Evolutionary conservation across 1,140 invertebrate species (phyloP).

Genomic region (Cyphomyrmex costatus): DNA sequence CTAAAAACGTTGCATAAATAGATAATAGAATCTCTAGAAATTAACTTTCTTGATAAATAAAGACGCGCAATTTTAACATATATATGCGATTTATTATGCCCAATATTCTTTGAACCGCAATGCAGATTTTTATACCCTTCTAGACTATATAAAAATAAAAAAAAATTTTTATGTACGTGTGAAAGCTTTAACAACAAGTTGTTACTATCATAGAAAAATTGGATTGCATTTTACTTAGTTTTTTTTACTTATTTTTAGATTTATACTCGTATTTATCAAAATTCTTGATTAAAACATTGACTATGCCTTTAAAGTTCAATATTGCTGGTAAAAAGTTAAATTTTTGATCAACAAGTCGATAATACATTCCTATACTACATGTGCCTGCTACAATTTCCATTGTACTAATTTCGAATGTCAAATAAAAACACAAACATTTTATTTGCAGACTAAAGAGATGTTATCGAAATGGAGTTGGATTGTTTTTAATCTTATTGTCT

Average conservation of each 20-base stretch:
- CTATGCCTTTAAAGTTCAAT: too few relatives aligned
- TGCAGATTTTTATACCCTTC: too few relatives aligned
- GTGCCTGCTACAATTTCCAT: background rate
- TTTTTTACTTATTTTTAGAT: too few relatives aligned
- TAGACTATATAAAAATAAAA: too few relatives aligned
- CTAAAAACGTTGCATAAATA: background rate
- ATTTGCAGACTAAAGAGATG: slow-evolving; percentile 74
- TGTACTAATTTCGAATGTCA: background rate
- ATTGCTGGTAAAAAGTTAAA: too few relatives aligned
- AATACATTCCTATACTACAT: background rate
- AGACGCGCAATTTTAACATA: background rate
- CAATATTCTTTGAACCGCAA: background rate
- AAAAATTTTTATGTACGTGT: too few relatives aligned
- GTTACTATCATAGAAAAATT: too few relatives aligned
- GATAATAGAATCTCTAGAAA: background rate
- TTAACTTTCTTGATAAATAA: background rate
- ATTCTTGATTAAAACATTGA: too few relatives aligned
- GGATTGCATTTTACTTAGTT: too few relatives aligned
- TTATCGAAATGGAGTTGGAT: slow-evolving; percentile 74
- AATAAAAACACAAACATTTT: background rate
- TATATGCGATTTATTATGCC: background rate
- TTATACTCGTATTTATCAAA: too few relatives aligned
- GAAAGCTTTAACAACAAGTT: too few relatives aligned
- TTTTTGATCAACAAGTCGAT: background rate
- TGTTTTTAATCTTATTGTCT: slow-evolving; percentile 69